phyloP scores from a whole-genome alignment of 2,888 invertebrate genomes.

The Troides oblongomaculatus region DNA sequence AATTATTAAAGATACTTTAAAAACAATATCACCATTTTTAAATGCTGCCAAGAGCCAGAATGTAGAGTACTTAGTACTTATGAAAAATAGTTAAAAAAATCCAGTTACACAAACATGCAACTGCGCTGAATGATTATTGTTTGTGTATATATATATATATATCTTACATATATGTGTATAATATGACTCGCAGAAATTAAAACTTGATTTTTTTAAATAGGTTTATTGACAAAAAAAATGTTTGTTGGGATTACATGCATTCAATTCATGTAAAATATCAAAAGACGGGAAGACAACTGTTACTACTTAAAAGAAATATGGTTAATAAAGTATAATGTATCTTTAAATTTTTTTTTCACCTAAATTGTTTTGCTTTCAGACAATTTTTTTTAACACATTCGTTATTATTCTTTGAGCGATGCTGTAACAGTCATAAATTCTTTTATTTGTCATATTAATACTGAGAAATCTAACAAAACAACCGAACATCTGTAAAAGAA shows the following conservation, averaged over 20 bases:
- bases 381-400: background rate
- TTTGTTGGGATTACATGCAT: no score
- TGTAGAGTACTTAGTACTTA: background rate
- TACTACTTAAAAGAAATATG: no score
- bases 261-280: no score
- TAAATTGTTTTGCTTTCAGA: background rate
- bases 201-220: no score
- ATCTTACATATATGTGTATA: no score
- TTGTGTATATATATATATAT: no score
- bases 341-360: background rate
- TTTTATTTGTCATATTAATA: conserved; percentile 42
- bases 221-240: no score
- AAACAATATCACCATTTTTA: conserved; percentile 21
- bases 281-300: no score
- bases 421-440: background rate
- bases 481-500: no score
- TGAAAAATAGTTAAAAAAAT: background rate
- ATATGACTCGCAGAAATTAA: no score
- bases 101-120: background rate
- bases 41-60: conserved; percentile 1
- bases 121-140: background rate
- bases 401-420: background rate
- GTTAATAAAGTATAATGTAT: no score
- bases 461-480: background rate
- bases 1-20: conserved; percentile 14